phyloP scores from a whole-genome alignment of 1,140 invertebrate genomes.

The Pachypsylla venusta region DNA sequence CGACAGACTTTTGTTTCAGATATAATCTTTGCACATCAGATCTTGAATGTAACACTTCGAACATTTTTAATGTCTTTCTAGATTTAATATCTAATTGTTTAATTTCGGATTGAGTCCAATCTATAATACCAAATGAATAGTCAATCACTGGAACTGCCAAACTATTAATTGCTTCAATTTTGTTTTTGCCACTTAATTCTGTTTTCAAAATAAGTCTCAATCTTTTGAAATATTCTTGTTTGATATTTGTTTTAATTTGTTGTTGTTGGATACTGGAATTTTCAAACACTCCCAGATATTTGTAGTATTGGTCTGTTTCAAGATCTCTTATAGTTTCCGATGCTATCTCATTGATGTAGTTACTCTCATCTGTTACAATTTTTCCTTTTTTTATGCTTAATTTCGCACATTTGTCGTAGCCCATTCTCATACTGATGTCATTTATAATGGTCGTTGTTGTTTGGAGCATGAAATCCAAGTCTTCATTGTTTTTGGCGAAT shows the following conservation, averaged over 20 bases:
- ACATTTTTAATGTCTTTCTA: neutral
- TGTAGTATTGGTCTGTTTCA: neutral
- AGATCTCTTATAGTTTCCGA: neutral
- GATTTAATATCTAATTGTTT: neutral
- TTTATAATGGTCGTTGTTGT: neutral
- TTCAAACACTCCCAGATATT: constrained; percentile 1
- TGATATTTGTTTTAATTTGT: constrained; percentile 1
- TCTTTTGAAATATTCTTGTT: constrained; percentile 2
- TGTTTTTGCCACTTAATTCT: constrained; percentile 5
- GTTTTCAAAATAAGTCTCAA: neutral
- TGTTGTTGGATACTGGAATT: neutral
- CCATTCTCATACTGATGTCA: neutral
- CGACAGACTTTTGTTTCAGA: neutral
- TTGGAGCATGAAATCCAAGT: neutral
- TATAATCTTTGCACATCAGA: neutral
- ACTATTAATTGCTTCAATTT: neutral
- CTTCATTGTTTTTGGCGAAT: neutral
- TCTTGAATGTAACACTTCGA: neutral
- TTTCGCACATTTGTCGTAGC: constrained; percentile 7
- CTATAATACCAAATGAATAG: constrained; percentile 1
- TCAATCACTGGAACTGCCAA: constrained; percentile 5
- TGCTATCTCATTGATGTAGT: neutral
- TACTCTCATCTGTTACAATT: neutral
- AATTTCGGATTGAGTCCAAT: neutral
- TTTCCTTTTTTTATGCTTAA: constrained; percentile 8